Evolutionary conservation across 2,888 invertebrate species (phyloP), one percentile per base, ranked within the genome.

Genomic region (Scaptomyza caliginosa): DNA sequence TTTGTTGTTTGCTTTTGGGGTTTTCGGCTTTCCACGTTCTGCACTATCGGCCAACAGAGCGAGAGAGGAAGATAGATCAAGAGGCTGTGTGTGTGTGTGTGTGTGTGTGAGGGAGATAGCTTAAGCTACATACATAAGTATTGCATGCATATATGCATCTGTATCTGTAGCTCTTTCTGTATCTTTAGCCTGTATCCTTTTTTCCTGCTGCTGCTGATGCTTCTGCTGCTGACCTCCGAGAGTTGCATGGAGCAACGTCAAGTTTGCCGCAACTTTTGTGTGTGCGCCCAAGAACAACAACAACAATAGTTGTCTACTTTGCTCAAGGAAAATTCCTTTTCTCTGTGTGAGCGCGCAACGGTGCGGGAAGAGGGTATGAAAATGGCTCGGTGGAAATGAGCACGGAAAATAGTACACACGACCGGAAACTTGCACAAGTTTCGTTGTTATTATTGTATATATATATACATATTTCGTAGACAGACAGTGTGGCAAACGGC

Each of bases 401-500:
- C 80, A 85, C 74, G 87, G 85, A 85, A 85, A 80, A 87, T 85
- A 77, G 85, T 85, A 87, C 87, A 87, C 83, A 87, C 86, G 62
- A 82, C 85, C 77, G 85, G 86, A 87, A 87, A 82, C 85, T 84
- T 78, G 78, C 63, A 72, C 74, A 83, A 83, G 84, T 83, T 83
- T 86, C 69, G 71, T 84, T 84, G 81, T 43, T 43, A 17, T 34
- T 34, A 16, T 34, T 16, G 8, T 34, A 16, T 16, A 16, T 8
- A 8, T 34, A 16, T 34, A 30, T 30, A 30, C n/a, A 30, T 80
- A 59, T 80, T 72, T 71, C 69, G 7, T 30, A 84, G 81, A 74
- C 72, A 84, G 81, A 34, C 34, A 34, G 34, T 34, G 16, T 28
- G 45, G 28, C 45, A 28, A 28, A 19, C n/a, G 45, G 45, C n/a